Percentiles rank a stretch among this genome's conserved stretches.
These are phyloP conservation scores for Drosophila cracens DNA, from an alignment of 2,888 invertebrate species.

Conservation along the genomic window DNA sequence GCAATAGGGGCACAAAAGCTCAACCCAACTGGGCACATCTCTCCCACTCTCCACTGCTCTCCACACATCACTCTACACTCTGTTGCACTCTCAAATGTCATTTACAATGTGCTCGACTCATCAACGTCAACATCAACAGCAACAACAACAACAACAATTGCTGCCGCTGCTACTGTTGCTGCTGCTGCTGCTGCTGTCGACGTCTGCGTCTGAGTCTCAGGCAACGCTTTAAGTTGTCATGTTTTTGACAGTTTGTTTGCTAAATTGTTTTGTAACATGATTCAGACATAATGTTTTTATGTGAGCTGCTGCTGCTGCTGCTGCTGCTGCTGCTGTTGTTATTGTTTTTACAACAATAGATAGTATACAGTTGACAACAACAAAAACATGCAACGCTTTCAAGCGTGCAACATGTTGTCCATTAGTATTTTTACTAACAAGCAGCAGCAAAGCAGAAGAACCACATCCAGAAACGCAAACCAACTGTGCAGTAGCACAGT, in stretches of 20 bases:
- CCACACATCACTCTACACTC: constrained; percentile 21
- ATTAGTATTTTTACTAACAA: constrained; percentile 32
- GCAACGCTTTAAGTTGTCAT: constrained; percentile 80
- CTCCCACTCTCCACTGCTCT: constrained; percentile 13
- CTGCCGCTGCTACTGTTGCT: constrained; percentile 12
- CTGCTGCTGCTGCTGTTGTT: constrained; percentile 12
- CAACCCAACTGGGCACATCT: constrained; percentile 12
- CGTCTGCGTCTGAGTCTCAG: constrained; percentile 50
- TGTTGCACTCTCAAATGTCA: constrained; percentile 62
- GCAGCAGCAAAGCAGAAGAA: constrained; percentile 1
- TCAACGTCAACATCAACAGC: constrained; percentile 65
- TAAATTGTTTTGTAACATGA: constrained; percentile 82
- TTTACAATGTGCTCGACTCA: constrained; percentile 74
- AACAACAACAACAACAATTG: constrained; percentile 19
- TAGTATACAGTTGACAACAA: constrained; percentile 48
- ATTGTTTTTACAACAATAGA: constrained; percentile 55
- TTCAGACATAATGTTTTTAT: constrained; percentile 76
- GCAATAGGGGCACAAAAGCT: constrained; percentile 27
- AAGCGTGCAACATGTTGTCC: constrained; percentile 64
- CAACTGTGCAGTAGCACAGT: neutral
- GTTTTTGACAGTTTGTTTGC: constrained; percentile 83
- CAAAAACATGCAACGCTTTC: constrained; percentile 56
- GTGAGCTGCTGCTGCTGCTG: constrained; percentile 19
- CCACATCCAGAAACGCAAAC: constrained; percentile 5
- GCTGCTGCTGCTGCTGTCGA: constrained; percentile 10